Evolutionary conservation across 2,888 invertebrate genomes (phyloP), one percentile per base, ranked within the genome.

Genomic region (Gortyna flavago): DNA sequence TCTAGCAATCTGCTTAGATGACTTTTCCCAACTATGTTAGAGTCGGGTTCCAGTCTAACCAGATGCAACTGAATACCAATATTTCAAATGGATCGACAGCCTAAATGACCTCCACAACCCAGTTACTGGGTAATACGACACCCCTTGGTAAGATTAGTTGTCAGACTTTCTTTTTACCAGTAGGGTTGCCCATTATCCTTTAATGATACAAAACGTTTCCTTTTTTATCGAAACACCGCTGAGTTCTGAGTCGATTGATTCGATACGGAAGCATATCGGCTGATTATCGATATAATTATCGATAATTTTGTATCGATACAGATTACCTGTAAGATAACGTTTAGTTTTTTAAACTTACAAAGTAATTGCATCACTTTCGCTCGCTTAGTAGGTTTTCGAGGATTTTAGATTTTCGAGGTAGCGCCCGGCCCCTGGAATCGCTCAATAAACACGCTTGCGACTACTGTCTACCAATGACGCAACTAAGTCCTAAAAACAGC

Each of bases 251-350:
- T n/a, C 29, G 4, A 38, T 21, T 29, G 62, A 76, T 81, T 73
- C 48, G 61, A 70, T 67, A 70, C 69, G 76, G 76, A 72, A 75
- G 69, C 75, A 48, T 29, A 54, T 75, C 72, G 54, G 44, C 4
- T 48, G 16, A 73, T 78, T 73, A 80, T 61, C 69, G 73, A 61
- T 32, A 54, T 65, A 74, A 69, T 72, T 72, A 35, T 65, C 64
- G 73, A 81, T 70, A 65, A 69, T 48, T 69, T 44, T 57, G 9
- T 44, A 68, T 48, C 62, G 75, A 68, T 64, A 54, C 32, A 6
- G 25, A 62, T 35, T n/a, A n/a, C n/a, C n/a, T n/a, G n/a, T n/a
- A n/a, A n/a, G n/a, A n/a, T n/a, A n/a, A n/a, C n/a, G n/a, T n/a
- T n/a, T n/a, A n/a, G n/a, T n/a, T n/a, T n/a, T n/a, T n/a, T n/a